Evolutionary conservation across 2,888 invertebrate species (phyloP), one percentile per base, ranked within the genome.

Genomic region (Polyommatus icarus): DNA sequence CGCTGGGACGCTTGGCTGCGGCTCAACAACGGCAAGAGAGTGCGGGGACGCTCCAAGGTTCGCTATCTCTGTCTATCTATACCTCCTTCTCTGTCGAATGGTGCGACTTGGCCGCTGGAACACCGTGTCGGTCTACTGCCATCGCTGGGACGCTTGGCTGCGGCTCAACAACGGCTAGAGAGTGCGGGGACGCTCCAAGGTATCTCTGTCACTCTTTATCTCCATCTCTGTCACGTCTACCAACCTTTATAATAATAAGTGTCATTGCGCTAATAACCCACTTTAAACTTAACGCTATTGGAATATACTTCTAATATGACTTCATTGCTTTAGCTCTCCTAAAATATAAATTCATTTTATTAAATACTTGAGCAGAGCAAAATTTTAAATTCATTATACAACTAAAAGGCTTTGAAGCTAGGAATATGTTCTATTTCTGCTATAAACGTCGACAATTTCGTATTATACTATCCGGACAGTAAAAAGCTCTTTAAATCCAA

Each of bases 71-170:
- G 2, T 32, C 54, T 20, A 0, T 29, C 6, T 29, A 6, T 29
- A 29, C 0, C 29, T 67, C 12, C 15, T 0, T 67, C 15, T 67
- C 12, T 24, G 5, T 12, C 12, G 3, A 1, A 29, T 24, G 3
- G 3, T 61, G 8, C 0, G 24, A n/a, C n/a, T 99, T 71, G 97
- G 98, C 82, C 96, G 97, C 84, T 99, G 99, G 99, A 99, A 99
- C 94, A 97, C 97, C 57, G 95, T 99, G 80, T 97, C 97, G 3
- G 96, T 99, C 80, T 98, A 97, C 91, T 95, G 99, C 77, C 97
- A 98, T 87, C 96, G 98, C 76, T 98, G 98, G 97, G 98, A 98
- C 88, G 99, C 98, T 72, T 98, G 98, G 97, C 94, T 99, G 82
- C 96, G 98, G 85, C 95, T 99, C 32, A 99, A 99, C 91, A 96